Base-by-base conservation (phyloP, 92 coral and sea anemone genomes). In the Porites cylindrica region DNA sequence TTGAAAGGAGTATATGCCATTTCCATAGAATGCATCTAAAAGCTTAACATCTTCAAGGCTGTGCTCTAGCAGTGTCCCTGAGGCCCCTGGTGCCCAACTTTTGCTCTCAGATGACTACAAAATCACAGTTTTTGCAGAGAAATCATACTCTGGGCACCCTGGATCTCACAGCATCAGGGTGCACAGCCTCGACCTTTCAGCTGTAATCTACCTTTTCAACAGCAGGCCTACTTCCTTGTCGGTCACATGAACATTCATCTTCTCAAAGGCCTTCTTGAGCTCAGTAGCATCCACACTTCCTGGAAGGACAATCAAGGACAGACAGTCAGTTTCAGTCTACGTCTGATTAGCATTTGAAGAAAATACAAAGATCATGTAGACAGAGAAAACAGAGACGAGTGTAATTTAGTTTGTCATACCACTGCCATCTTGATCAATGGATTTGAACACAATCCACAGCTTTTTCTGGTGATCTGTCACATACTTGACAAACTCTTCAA, bases 401-500 rank as follows among this genome's bases (percentile, higher is more conserved):
- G 4, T 11, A 6, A 71, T 24, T 26, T 7, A 18, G 17, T 5
- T 51, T 56, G 13, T 16, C 92, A 83, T 77, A 97, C 99, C 99
- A 88, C 93, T 97, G 72, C 91, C 92, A 78, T 97, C 95, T 66
- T 81, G 69, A 74, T 97, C 99, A 17, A 97, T 95, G 62, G 94
- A 86, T 58, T 97, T 90, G 70, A 97, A 97, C 12, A 97, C 99
- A 71, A 97, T 93, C 99, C 99, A 97, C 56, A 97, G 90, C 62
- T 97, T 95, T 80, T 87, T 97, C 80, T 97, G 98, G 79, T 97
- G 99, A 74, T 95, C 96, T 47, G 98, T 89, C 71, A 96, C 93
- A 86, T 95, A 97, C 77, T 97, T 94, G 21, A 97, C 91, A 84
- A 97, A 97, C 88, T 97, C 99, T 82, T 97, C 99, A 93, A 97